phyloP scores from a whole-genome alignment of 2,888 invertebrate genomes.

The Dicycla oo region DNA sequence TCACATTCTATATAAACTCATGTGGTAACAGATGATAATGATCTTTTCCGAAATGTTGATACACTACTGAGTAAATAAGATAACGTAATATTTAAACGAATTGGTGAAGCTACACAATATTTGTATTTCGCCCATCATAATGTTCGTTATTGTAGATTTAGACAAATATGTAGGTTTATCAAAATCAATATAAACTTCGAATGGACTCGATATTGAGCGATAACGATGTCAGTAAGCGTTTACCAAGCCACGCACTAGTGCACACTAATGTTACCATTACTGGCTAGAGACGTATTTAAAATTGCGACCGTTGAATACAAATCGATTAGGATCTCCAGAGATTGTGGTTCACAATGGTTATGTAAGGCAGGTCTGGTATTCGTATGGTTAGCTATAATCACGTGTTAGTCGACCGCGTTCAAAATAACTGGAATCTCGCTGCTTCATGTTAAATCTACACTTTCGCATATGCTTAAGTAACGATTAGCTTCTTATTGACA shows the following conservation, averaged over 20 bases:
- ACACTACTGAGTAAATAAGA: slow-evolving; percentile 15
- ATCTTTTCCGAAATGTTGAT: slow-evolving; percentile 13
- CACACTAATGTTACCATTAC: slow-evolving; percentile 37
- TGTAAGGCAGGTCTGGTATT: slow-evolving; percentile 61
- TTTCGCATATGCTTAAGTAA: slow-evolving; percentile 24
- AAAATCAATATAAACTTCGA: slow-evolving; percentile 39
- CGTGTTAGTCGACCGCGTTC: slow-evolving; percentile 31
- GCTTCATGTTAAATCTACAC: slow-evolving; percentile 22
- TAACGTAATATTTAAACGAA: slow-evolving; percentile 14
- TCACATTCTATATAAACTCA: not conserved
- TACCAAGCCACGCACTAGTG: slow-evolving; percentile 52
- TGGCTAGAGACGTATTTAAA: slow-evolving; percentile 48
- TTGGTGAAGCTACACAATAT: slow-evolving; percentile 8
- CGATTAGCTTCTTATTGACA: slow-evolving; percentile 16
- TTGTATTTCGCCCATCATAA: not conserved
- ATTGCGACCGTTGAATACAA: slow-evolving; percentile 49
- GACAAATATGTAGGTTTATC: slow-evolving; percentile 34
- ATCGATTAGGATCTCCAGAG: slow-evolving; percentile 56
- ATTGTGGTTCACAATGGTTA: slow-evolving; percentile 56
- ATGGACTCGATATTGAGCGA: slow-evolving; percentile 48
- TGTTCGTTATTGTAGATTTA: slow-evolving; percentile 6
- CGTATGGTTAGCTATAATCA: slow-evolving; percentile 41
- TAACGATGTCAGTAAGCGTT: slow-evolving; percentile 52
- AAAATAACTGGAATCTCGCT: slow-evolving; percentile 21
- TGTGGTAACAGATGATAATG: slow-evolving; percentile 4